Conservation (phyloP, 2,797 vertebrate species). For the Dendrocincla tyrannina region DNA sequence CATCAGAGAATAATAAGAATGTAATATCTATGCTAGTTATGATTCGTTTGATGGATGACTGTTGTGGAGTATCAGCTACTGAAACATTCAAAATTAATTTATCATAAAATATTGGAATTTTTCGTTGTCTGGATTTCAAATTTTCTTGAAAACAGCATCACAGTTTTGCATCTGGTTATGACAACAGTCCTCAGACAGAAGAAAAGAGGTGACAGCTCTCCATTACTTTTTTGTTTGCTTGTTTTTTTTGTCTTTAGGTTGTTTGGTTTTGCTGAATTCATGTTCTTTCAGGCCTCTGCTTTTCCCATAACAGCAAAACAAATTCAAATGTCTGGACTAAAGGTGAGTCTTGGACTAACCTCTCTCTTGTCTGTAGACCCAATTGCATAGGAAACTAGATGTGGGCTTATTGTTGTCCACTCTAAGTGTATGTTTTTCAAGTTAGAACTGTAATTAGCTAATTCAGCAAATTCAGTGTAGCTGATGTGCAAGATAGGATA, state of each 20-base stretch:
- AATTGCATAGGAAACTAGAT: not conserved
- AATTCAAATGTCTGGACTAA: not conserved
- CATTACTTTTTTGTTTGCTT: not conserved
- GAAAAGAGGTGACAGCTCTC: not conserved
- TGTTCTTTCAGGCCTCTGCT: not conserved
- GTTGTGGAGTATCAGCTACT: not conserved
- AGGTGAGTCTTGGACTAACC: not conserved
- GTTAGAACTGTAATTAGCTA: not conserved
- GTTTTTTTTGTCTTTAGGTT: not conserved
- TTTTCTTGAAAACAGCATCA: not conserved
- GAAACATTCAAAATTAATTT: not conserved
- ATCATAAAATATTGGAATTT: not conserved
- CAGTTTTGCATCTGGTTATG: not conserved
- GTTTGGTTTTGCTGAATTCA: not conserved
- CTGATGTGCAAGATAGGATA: not conserved
- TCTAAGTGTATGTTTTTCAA: not conserved
- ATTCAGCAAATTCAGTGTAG: not conserved
- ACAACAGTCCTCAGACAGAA: not conserved
- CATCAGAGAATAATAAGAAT: not conserved
- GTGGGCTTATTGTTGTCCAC: not conserved
- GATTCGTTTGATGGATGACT: not conserved
- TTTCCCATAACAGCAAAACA: not conserved
- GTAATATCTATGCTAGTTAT: not conserved
- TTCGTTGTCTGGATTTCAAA: not conserved
- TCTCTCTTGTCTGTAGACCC: not conserved